phyloP scores from a whole-genome alignment of 92 coral and sea anemone species.

The Montipora capitata region DNA sequence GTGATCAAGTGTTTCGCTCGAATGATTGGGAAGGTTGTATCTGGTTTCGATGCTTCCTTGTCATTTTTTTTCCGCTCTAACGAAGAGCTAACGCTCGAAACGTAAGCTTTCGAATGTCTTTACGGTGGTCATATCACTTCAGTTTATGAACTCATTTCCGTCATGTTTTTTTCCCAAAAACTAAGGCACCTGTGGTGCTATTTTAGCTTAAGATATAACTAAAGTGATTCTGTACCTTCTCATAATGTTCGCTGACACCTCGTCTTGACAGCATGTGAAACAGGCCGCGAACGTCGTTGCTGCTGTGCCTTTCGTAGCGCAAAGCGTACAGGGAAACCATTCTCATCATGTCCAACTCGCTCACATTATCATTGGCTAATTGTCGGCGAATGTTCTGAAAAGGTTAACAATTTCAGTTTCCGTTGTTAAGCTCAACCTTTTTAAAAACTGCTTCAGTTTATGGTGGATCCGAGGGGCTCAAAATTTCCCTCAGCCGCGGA shows the following conservation, averaged over 20 bases:
- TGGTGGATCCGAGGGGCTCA: no score
- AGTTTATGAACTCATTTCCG: no score
- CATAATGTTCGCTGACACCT: constrained; percentile 87
- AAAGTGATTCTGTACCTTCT: constrained; percentile 78
- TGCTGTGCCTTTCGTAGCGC: constrained; percentile 94
- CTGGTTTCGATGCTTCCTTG: no score
- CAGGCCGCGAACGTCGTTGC: constrained; percentile 94
- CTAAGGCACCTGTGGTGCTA: no score
- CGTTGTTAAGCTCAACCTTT: neutral
- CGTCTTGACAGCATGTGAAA: constrained; percentile 88
- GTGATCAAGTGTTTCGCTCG: no score
- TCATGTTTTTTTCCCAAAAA: no score
- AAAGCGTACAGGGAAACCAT: constrained; percentile 93
- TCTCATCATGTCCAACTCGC: constrained; percentile 92
- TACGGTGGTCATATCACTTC: no score
- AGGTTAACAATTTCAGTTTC: neutral
- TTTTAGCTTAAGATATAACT: neutral
- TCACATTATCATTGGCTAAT: constrained; percentile 89
- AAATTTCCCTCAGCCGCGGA: no score
- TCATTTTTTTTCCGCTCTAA: no score
- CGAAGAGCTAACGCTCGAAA: no score
- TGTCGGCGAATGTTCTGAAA: constrained; percentile 89
- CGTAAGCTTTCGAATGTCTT: neutral
- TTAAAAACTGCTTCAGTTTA: no score
- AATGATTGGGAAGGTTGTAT: no score